These are phyloP conservation scores for Rhabdophis nuchalis DNA, from an alignment of 2,797 vertebrate species.

Conservation along the genomic window DNA sequence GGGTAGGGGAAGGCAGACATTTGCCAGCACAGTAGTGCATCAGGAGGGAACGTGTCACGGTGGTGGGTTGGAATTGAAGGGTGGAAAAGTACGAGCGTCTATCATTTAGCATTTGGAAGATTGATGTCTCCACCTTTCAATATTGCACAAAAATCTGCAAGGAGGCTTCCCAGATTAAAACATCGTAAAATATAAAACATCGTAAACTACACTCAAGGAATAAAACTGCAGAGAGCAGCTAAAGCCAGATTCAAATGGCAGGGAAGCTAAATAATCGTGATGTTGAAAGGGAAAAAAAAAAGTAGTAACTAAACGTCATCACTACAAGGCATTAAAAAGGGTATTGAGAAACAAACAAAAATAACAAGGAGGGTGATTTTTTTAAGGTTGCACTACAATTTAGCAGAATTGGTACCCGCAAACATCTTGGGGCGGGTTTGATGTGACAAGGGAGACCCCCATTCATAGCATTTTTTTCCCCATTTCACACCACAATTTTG, in stretches of 20 bases:
- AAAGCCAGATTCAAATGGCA: neutral
- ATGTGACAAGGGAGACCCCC: neutral
- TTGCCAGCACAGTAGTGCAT: conserved; percentile 74
- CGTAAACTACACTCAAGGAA: neutral
- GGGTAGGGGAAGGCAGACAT: conserved; percentile 60
- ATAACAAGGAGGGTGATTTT: neutral
- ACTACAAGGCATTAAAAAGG: neutral
- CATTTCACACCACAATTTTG: neutral
- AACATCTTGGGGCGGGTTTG: neutral
- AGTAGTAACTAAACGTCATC: neutral
- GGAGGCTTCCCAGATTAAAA: conserved; percentile 18
- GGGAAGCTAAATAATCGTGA: neutral
- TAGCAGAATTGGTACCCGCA: neutral
- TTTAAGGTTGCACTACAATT: neutral
- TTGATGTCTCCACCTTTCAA: neutral
- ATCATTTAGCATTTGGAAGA: neutral
- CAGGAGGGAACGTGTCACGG: conserved; percentile 26
- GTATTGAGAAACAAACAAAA: neutral
- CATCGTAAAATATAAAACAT: neutral
- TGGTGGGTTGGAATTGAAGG: no score
- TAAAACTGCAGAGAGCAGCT: conserved; percentile 10
- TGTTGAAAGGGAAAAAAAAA: neutral
- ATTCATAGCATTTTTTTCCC: no score
- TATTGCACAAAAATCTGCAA: neutral
- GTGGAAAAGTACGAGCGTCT: neutral